Evolutionary conservation across 2,888 invertebrate species (phyloP), one percentile per base, ranked within the genome.

Genomic region (Euclidia mi): DNA sequence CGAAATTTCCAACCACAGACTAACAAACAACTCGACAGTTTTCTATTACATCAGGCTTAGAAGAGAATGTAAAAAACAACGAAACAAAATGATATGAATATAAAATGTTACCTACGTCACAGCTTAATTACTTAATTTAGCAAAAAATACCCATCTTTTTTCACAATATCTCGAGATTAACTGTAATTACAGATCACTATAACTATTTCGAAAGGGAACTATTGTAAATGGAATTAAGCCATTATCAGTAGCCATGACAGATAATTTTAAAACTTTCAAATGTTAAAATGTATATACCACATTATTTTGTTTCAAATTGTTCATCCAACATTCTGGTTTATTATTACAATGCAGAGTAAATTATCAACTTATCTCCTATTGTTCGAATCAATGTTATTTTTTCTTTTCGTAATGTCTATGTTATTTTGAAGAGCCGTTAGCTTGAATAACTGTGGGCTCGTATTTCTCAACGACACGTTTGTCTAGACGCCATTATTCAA

Each of bases 401-500:
- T 34, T 4, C 42, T 45, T 40, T 66, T 29, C 31, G 48, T 53
- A 53, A 49, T 12, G 34, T 14, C 18, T 42, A 1, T 20, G 31
- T 34, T 52, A 25, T 52, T 34, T 46, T 12, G 50, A 65, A 62
- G 53, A 63, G 2, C 9, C 0, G 0, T 15, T 42, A n/a, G 9
- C 31, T 29, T 31, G 20, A 18, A 20, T 42, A 43, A 29, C 14
- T 34, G 68, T 57, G 47, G 56, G 46, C 43, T 28, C 48, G 44
- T 37, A 48, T 46, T 52, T 48, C 7, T 37, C 10, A 34, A 28
- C 14, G 9, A 14, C 11, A 34, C 18, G 43, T 51, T 38, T 45
- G 31, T 63, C 50, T 59, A 63, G 66, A 62, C 50, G 38, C 37
- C 43, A n/a, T 51, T 44, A 31, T 50, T 31, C n/a, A 43, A 44